Percentiles rank a stretch among this genome's conserved stretches.
phyloP scores from a whole-genome alignment of 2,113 vertebrate species.

The Oncorhynchus kisutch region DNA sequence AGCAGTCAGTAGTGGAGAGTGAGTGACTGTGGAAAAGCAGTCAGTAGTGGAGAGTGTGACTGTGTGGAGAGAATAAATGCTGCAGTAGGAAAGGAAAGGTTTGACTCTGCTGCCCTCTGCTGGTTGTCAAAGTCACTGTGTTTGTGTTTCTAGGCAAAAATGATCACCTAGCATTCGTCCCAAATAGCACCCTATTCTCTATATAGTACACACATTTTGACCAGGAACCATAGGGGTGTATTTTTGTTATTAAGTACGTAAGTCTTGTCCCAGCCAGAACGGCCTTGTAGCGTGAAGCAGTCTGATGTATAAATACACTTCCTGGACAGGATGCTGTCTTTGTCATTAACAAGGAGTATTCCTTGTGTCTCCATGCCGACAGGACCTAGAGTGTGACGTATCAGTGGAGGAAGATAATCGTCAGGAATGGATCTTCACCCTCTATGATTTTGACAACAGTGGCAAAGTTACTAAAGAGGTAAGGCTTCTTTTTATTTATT shows the following conservation, averaged over 20 bases:
- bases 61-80: neutral
- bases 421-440: conserved; percentile 85
- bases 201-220: too few species aligned
- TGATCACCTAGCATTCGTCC: neutral
- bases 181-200: neutral
- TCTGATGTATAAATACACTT: too few species aligned
- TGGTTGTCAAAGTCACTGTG: neutral
- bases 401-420: conserved; percentile 78
- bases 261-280: too few species aligned
- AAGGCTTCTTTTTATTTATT: neutral
- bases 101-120: conserved; percentile 38
- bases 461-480: conserved; percentile 86
- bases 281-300: too few species aligned
- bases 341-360: neutral
- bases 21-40: neutral
- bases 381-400: conserved; percentile 82
- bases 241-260: neutral
- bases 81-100: neutral
- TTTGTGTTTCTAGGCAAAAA: neutral
- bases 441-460: conserved; percentile 85
- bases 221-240: neutral
- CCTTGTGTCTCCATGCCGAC: conserved; percentile 28
- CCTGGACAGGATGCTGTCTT: neutral
- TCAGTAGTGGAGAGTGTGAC: neutral
- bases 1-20: too few species aligned